Conservation (phyloP, 2,888 invertebrate species). For the Apamea anceps region DNA sequence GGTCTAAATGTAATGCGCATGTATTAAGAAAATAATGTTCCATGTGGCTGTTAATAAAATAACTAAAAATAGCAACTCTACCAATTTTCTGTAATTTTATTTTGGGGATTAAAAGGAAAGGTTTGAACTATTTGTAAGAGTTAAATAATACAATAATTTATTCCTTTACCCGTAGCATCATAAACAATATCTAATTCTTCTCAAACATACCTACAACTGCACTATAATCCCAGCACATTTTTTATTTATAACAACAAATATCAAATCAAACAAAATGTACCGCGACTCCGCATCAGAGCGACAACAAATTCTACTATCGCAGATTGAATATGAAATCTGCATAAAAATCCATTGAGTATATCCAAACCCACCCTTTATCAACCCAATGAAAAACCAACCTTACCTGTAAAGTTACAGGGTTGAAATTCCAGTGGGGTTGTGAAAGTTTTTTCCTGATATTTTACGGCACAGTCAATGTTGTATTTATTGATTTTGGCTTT, state of each 20-base stretch:
- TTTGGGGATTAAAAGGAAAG: too few relatives aligned
- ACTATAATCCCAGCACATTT: constrained; percentile 17
- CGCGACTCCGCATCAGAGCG: constrained; percentile 63
- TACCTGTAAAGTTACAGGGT: constrained; percentile 21
- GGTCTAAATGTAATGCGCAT: not conserved
- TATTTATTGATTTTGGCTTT: constrained; percentile 68
- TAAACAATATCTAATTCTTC: not conserved
- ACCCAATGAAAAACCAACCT: constrained; percentile 6
- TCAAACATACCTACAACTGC: not conserved
- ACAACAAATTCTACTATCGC: constrained; percentile 78
- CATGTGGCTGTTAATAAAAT: not conserved
- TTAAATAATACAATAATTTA: not conserved
- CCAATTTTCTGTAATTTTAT: not conserved
- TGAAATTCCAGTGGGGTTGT: not conserved
- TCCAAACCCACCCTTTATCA: constrained; percentile 31
- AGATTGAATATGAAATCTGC: constrained; percentile 83
- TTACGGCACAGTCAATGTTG: constrained; percentile 48
- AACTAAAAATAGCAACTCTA: not conserved
- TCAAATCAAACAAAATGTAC: constrained; percentile 51
- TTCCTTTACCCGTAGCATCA: too few relatives aligned
- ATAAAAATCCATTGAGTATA: constrained; percentile 72
- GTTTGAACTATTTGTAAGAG: not conserved
- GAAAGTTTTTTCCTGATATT: constrained; percentile 42
- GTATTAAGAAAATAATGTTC: not conserved
- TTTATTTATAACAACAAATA: constrained; percentile 32